phyloP scores from a whole-genome alignment of 2,797 vertebrate species.

The Crocidura indochinensis region DNA sequence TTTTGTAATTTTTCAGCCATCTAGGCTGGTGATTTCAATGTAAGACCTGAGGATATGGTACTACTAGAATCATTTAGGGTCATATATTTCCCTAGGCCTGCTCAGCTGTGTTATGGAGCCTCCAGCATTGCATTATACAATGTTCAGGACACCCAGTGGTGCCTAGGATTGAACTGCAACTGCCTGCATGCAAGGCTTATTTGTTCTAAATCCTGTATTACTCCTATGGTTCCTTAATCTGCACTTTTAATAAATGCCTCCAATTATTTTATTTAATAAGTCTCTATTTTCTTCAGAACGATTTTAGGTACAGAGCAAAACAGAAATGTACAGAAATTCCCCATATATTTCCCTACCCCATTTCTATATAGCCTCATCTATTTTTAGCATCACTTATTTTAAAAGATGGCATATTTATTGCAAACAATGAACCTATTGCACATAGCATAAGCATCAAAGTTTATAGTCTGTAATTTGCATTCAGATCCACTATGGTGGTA shows the following conservation, averaged over 20 bases:
- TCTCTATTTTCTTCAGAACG: not conserved
- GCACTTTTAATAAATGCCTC: not conserved
- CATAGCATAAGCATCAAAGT: not conserved
- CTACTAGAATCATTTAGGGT: no score
- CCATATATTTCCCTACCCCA: not conserved
- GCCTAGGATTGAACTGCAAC: no score
- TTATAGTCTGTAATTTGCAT: not conserved
- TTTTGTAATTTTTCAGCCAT: no score
- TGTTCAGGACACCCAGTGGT: no score
- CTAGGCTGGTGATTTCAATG: no score
- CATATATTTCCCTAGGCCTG: no score
- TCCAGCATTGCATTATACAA: no score
- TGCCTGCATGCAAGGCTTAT: no score
- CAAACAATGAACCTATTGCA: not conserved
- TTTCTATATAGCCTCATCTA: not conserved
- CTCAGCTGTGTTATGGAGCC: no score
- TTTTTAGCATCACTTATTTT: not conserved
- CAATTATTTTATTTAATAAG: not conserved
- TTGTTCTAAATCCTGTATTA: no score
- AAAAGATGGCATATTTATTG: not conserved
- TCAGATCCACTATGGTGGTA: not conserved
- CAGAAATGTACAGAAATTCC: not conserved
- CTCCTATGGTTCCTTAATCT: not conserved
- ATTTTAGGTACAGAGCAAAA: slow-evolving; percentile 4
- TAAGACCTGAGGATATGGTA: no score